Base-by-base conservation (phyloP, 2,888 invertebrate genomes). In the Clepsis dumicolana region DNA sequence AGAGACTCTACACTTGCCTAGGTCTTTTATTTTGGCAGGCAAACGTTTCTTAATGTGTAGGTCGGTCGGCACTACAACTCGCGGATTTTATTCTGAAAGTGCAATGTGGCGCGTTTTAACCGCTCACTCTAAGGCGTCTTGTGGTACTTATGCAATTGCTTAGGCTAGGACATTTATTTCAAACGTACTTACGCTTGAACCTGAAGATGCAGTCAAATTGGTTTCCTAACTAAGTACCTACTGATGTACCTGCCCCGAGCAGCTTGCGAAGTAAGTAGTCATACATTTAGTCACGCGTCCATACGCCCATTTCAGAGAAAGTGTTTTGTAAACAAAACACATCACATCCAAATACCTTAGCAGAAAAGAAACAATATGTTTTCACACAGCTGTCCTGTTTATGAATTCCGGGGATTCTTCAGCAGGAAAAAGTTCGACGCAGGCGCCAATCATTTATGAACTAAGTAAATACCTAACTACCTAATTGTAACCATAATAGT, bases 321-420 rank as follows among this genome's bases (percentile, higher is more conserved):
- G 74, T 88, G 81, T 87, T 89, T 78, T 85, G 83, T 84, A 86
- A 88, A 89, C 85, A 88, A 50, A 75, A 71, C 79, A 78, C 80
- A 81, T 76, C 79, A 75, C 79, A 79, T 75, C 71, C 67, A 70
- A 70, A 77, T 72, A 73, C 70, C 71, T 72, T 64, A 16, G 48
- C 44, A 57, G 73, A 81, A 84, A 80, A 82, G 79, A 80, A 82
- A 80, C 77, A 83, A 81, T 73, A 81, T 56, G 75, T 70, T 75
- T 79, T 79, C 81, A 80, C 77, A 77, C 70, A 74, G 77, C 81
- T 69, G 69, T 81, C 84, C 84, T 89, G 89, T 90, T 90, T 87
- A 83, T 77, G 65, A 80, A 90, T 90, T 86, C 87, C 83, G 75
- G 71, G 81, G 85, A 89, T 87, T 85, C 79, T 76, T 80, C 72